Evolutionary conservation across 2,797 vertebrate species (phyloP), one percentile per base, ranked within the genome.

Genomic region (Acanthornis magna): DNA sequence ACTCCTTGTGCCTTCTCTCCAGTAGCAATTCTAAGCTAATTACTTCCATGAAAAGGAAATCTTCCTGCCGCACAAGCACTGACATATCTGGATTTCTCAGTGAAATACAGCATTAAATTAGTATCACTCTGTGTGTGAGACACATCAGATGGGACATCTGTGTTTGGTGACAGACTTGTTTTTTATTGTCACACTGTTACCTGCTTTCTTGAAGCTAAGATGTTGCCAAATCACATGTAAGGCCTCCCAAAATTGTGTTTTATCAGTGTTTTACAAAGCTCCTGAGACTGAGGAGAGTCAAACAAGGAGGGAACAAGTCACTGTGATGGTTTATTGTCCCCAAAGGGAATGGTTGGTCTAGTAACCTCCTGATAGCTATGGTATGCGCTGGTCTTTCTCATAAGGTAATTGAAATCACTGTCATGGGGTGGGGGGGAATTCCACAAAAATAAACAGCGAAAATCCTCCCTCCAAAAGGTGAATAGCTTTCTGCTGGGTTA

Each of bases 401-500:
- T 68, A 63, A 74, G 25, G 27, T 60, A 67, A 30, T 29, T 85
- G 16, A 82, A 54, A n/a, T 54, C 19, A 20, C 22, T 55, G 7
- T 36, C 25, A 18, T 15, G 16, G 9, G 16, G 5, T 6, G 0
- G 7, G 18, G 8, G 2, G 1, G 16, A 51, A 4, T 2, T 1
- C 23, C 14, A 81, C 58, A 42, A 72, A 86, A 70, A n/a, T 17
- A 67, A 63, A 47, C 6, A 14, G 5, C 50, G 5, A 11, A 79
- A 85, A 63, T 53, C 32, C 43, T 82, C 7, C 55, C 20, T 82
- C 7, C 43, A 55, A 43, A 58, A 77, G 45, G 2, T 19, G 5
- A 32, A 42, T 22, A 67, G 12, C 21, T 86, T 54, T 91, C 55
- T 79, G 13, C 36, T 29, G 9, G 5, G 7, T 65, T 79, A 47